These are phyloP conservation scores for Rostratula benghalensis DNA, from an alignment of 2,113 vertebrate species.

Conservation along the genomic window DNA sequence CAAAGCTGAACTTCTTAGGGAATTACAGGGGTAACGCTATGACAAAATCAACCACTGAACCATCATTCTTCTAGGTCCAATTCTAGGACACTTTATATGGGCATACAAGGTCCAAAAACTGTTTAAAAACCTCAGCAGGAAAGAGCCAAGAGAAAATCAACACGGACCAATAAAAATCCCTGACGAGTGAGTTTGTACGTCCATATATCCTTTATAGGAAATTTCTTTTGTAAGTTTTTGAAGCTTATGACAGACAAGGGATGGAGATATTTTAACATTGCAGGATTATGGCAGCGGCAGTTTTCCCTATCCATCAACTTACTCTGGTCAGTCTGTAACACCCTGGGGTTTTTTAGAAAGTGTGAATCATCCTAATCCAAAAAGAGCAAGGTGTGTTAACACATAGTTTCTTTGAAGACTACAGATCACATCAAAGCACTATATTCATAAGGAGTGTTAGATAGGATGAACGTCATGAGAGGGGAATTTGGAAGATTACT, in stretches of 20 bases:
- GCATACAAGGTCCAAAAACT: not conserved
- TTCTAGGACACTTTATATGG: conserved; percentile 30
- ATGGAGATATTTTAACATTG: not conserved
- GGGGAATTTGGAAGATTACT: not conserved
- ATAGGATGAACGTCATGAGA: not conserved
- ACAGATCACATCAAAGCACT: not conserved
- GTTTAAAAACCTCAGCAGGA: not conserved
- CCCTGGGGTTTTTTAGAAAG: not conserved
- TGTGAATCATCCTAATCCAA: not conserved
- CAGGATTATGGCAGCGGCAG: not conserved
- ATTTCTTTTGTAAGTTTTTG: not conserved
- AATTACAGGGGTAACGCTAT: not conserved
- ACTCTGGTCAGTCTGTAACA: not conserved
- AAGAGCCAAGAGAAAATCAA: not conserved
- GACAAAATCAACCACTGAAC: not conserved
- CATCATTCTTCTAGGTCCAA: not conserved
- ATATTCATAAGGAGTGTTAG: not conserved
- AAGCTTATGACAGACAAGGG: not conserved
- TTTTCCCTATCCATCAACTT: not conserved
- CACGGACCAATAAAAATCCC: not conserved
- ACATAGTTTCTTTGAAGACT: not conserved
- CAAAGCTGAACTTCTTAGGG: conserved; percentile 1
- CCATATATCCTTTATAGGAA: conserved; percentile 42
- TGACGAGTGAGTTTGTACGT: not conserved
- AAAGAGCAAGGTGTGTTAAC: not conserved